Evolutionary conservation across 2,797 vertebrate species (phyloP), one percentile per base, ranked within the genome.

Genomic region (Ctenopoma multispine): DNA sequence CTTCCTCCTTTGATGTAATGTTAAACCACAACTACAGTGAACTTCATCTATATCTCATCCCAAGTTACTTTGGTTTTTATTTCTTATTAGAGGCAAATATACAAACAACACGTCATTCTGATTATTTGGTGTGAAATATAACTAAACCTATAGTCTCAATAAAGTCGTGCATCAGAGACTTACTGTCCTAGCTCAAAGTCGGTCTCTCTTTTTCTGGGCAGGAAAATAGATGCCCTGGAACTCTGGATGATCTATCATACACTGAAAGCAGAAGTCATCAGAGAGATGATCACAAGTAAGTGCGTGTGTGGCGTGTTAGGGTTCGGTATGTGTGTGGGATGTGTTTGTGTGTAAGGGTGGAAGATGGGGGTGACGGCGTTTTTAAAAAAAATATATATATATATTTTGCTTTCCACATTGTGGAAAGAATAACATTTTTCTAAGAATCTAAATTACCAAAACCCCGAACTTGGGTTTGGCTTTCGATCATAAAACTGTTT

Each of bases 231-330:
- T 93, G 92, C 84, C 87, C 85, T 87, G 86, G 63, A 87, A 74
- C 79, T 79, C 79, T 56, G 64, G 90, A 91, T 90, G 88, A 93
- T 94, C 90, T 88, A 94, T 94, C 91, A 93, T 83, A 72, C 20
- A 46, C 77, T 91, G 90, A 93, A 94, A 92, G 92, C 84, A 92
- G 88, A 93, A 91, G 91, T 93, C 90, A 92, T 90, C 75, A 73
- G 64, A 89, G 84, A 81, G 81, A 90, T 83, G 85, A 92, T 93
- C 84, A 79, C 77, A 88, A 84, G 73, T 77, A 75, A 84, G 78
- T 76, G 75, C 86, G 62, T 79, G 62, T 79, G 48, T 40, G 61
- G 23, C 59, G 46, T 41, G 65, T 61, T 64, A 51, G 68, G 54
- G 49, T 50, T 41, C 0, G 3, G 63, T 63, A 21, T 63, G 55